These are phyloP conservation scores for Vipera latastei DNA, from an alignment of 2,797 vertebrate genomes.

Conservation along the genomic window DNA sequence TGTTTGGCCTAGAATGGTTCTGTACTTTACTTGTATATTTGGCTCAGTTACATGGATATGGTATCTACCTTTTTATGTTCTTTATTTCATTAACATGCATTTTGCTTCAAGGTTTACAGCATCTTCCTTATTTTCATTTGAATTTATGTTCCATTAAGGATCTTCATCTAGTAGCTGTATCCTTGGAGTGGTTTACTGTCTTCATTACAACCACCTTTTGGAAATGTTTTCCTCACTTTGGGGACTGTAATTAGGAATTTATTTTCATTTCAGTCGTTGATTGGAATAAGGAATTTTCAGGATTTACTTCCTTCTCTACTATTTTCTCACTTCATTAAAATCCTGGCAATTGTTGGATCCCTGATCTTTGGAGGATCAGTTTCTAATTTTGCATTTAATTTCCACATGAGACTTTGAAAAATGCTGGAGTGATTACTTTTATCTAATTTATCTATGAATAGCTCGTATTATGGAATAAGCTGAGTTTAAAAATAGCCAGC, in stretches of 20 bases:
- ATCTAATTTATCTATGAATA: not conserved
- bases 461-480: not conserved
- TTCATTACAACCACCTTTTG: not conserved
- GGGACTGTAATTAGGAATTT: not conserved
- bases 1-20: not conserved
- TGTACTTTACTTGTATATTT: not conserved
- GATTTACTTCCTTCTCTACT: not conserved
- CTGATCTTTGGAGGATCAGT: not conserved
- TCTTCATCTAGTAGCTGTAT: not conserved
- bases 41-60: not conserved
- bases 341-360: not conserved
- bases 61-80: not conserved
- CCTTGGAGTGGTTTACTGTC: not conserved
- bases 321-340: not conserved
- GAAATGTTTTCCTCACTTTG: not conserved
- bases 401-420: not conserved
- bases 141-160: not conserved
- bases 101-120: not conserved
- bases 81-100: not conserved
- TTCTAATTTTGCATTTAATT: not conserved
- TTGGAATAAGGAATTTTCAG: not conserved
- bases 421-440: not conserved
- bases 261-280: not conserved
- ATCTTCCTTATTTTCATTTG: not conserved
- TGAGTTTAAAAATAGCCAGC: not conserved